Conservation (phyloP, 2,888 invertebrate species). For the Acronicta psi region DNA sequence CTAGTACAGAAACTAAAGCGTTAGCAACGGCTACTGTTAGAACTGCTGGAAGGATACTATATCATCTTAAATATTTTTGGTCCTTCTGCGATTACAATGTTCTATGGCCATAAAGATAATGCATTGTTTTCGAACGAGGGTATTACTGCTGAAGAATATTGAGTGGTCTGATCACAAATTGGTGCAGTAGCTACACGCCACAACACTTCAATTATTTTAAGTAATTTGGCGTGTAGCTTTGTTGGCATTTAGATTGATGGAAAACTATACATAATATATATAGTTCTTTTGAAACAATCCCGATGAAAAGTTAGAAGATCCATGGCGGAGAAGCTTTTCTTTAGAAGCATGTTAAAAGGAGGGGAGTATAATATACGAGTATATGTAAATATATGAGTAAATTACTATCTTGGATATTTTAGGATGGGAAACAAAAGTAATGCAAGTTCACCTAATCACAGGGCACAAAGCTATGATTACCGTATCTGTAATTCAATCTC, state of each 20-base stretch:
- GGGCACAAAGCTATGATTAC: constrained; percentile 23
- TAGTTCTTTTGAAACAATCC: background rate
- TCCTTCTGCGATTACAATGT: constrained; percentile 19
- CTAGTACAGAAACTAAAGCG: no score
- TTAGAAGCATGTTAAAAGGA: no score
- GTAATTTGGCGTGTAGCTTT: background rate
- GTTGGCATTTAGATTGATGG: no score
- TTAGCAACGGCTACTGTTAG: no score
- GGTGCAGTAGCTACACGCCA: constrained; percentile 31
- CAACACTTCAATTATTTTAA: no score
- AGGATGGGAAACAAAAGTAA: background rate
- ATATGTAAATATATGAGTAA: no score
- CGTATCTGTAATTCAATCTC: constrained; percentile 26
- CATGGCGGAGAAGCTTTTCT: no score
- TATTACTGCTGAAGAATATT: constrained; percentile 37
- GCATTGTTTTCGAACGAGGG: constrained; percentile 35
- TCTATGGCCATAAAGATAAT: constrained; percentile 10
- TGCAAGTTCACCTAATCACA: background rate
- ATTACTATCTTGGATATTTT: no score
- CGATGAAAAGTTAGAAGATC: no score
- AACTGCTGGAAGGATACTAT: no score
- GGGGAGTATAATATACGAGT: no score
- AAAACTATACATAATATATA: no score
- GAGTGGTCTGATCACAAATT: constrained; percentile 24
- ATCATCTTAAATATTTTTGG: background rate